phyloP scores from a whole-genome alignment of 2,113 vertebrate species.

The Sylvia atricapilla region DNA sequence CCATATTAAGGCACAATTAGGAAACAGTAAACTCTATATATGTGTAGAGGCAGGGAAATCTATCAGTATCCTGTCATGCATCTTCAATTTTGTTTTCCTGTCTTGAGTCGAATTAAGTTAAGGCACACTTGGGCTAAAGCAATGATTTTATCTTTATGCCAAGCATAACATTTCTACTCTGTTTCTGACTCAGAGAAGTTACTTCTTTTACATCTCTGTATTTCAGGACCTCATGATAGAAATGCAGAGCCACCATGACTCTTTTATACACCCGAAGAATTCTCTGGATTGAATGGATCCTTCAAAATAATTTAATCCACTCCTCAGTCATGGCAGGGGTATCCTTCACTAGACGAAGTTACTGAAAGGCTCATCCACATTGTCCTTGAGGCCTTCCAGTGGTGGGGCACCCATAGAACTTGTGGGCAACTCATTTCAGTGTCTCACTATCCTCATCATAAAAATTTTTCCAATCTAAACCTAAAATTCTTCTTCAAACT shows the following conservation, averaged over 20 bases:
- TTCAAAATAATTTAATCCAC: background rate
- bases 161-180: background rate
- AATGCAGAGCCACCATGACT: background rate
- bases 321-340: fast-evolving
- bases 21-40: too few species aligned
- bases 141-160: too few species aligned
- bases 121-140: fast-evolving
- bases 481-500: background rate
- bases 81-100: background rate
- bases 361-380: background rate
- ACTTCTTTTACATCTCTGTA: background rate
- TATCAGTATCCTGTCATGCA: fast-evolving
- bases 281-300: fast-evolving
- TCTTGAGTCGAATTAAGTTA: fast-evolving
- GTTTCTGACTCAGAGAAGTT: too few species aligned
- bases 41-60: fast-evolving
- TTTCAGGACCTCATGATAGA: background rate
- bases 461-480: background rate
- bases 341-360: background rate
- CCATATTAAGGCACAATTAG: too few species aligned
- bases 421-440: background rate
- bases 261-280: background rate
- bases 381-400: background rate
- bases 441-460: background rate
- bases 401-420: background rate